Base-by-base conservation (phyloP, 2,113 vertebrate species). In the Lasiurus borealis region DNA sequence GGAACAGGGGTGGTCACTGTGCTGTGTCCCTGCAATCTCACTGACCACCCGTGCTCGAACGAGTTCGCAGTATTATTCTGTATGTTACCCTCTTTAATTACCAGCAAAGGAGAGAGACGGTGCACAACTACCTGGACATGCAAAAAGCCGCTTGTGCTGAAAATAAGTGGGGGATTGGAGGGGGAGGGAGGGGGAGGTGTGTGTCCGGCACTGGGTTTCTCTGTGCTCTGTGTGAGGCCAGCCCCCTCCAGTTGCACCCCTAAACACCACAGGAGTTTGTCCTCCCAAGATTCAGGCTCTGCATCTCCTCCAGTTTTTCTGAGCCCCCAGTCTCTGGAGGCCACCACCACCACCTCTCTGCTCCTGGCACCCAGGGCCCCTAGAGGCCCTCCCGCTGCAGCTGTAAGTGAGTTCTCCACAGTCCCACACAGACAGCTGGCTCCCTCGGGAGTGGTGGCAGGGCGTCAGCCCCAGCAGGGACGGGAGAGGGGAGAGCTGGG, bases 41-140 rank as follows among this genome's bases (percentile, higher is more conserved):
- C 84, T 14, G 27, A 77, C 62, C 12, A 3, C 14, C 16, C n/a
- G 8, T 1, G 23, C 68, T 2, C 7, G 13, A 21, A 57, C 1
- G 0, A 6, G 27, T 25, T 15, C 0, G 2, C 14, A 52, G 8
- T 9, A 3, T 9, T 1, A 52, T 15, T 36, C 25, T 36, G 10
- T 1, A 13, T 66, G 16, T 66, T 34, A 8, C 5, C 18, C 19
- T 69, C 27, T 81, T 72, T 52, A 46, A 50, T 76, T 48, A 76
- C 1, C 1, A 25, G 34, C 78, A 12, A 52, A 44, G 81, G 31
- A 89, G 4, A 73, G 44, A 50, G 34, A 0, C 46, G 86, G 50
- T 5, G 46, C 54, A 59, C 31, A 66, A 52, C 69, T 2, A 12
- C 50, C 16, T 18, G 0, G 16, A 34, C 31, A 68, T 29, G 40